phyloP scores from a whole-genome alignment of 2,888 invertebrate genomes.

The Pseudococcus jackbeardsleyi region DNA sequence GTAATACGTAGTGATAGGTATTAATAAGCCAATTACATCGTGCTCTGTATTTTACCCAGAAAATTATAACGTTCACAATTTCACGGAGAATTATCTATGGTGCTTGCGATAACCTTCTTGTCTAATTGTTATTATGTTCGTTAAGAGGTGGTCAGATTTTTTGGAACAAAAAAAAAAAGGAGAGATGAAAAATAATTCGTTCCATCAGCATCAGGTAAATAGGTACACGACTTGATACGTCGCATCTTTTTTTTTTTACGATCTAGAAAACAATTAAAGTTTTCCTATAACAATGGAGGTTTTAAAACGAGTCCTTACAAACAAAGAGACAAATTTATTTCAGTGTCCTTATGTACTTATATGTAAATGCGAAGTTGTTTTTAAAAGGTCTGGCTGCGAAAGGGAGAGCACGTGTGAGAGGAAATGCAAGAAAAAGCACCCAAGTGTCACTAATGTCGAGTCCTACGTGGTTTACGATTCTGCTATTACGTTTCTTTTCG shows the following conservation, averaged over 20 bases:
- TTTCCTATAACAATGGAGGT: constrained; percentile 58
- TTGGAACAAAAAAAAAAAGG: neutral
- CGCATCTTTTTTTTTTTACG: neutral
- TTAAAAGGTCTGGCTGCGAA: constrained; percentile 47
- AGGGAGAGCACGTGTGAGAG: constrained; percentile 51
- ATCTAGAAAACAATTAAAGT: constrained; percentile 62
- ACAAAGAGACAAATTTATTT: constrained; percentile 64
- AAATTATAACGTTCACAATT: constrained; percentile 57
- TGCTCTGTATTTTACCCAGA: constrained; percentile 46
- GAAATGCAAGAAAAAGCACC: constrained; percentile 61
- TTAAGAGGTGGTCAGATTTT: neutral
- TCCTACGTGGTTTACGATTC: constrained; percentile 34
- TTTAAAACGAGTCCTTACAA: constrained; percentile 54
- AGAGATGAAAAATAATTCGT: neutral
- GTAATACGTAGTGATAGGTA: constrained; percentile 55
- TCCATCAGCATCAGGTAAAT: constrained; percentile 56
- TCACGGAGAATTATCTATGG: constrained; percentile 26
- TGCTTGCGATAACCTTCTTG: neutral
- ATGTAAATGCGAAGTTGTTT: constrained; percentile 64
- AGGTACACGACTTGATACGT: constrained; percentile 37
- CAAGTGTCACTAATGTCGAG: constrained; percentile 61
- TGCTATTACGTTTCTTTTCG: constrained; percentile 47
- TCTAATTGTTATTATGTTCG: constrained; percentile 45
- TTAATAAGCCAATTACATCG: constrained; percentile 55
- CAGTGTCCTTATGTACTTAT: constrained; percentile 58